Base-by-base conservation (phyloP, 2,113 vertebrate genomes). In the Labeo catla region DNA sequence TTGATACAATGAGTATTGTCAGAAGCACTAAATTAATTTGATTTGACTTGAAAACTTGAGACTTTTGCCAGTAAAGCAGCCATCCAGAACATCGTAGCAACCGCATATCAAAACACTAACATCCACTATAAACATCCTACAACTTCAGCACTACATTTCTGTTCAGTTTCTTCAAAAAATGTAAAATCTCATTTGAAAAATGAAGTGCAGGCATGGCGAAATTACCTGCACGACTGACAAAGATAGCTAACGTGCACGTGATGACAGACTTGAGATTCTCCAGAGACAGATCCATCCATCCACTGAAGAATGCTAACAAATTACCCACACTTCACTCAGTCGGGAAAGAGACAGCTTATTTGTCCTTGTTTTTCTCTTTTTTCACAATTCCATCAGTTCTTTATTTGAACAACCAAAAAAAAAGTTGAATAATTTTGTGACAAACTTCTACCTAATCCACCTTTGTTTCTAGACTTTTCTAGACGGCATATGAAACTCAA, bases 251-350 rank as follows among this genome's bases (percentile, higher is more conserved):
- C 43, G n/a, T 54, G 36, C 21, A 8, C 21, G 59, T 16, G 19
- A 65, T 45, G 76, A 86, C 76, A 86, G 76, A 77, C 65, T 39
- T 4, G 73, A 78, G 59, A 43, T 13, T 78, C 84, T 86, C 63
- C 28, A 47, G 76, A 54, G 76, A 80, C 76, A 45, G 28, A 72
- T 65, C 57, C 63, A 86, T 80, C 84, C 61, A 52, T 23, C 76
- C 66, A 79, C 43, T 57, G 16, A 52, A 80, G 52, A 86, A 66
- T 28, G 50, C 23, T 36, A 57, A 86, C 77, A 81, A 81, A 86
- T 81, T 73, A 86, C 50, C 39, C 65, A 86, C 76, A 81, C 49
- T 59, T 79, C 77, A 50, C 57, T 77, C 57, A 16, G n/a, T 50
- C 28, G 66, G 28, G 13, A n/a, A 3, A 66, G 23, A 39, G n/a